Evolutionary conservation across 1,140 invertebrate species (phyloP), one percentile per base, ranked within the genome.

Genomic region (Drosophila hydei): DNA sequence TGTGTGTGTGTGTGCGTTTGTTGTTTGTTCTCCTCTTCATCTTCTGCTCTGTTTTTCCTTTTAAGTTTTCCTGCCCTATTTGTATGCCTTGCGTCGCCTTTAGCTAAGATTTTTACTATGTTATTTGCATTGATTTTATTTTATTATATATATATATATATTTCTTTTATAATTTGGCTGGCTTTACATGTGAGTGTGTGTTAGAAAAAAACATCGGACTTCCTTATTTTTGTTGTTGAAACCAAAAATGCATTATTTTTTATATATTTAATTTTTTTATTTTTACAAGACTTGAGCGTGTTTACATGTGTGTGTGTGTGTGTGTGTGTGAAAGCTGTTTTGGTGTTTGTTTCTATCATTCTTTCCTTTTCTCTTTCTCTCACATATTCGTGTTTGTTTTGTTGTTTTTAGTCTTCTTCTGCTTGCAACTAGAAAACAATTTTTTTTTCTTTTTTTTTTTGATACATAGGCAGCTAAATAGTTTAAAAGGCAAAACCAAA

Each of bases 281-380:
- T 72, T 54, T 75, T 72, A 67, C 75, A 76, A 77, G 70, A 81
- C 52, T 74, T 79, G 75, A 73, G 64, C 76, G 79, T 84, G 79
- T 84, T 78, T 69, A 68, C 79, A 64, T 68, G 43, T 75, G 55
- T 67, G 51, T 70, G 40, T 65, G 33, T 47, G 25, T 45, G 12
- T 55, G 38, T 59, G 54, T 58, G 45, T 18, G 19, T 72, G 74
- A 47, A 21, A 16, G 51, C 27, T 67, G 48, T 58, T 71, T 71
- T 48, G 38, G 59, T 72, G 42, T 72, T 27, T 5, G 14, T 50
- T 33, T 60, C 33, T 27, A 48, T 52, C 42, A 1, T 51, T 19
- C 42, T 14, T 61, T 40, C 7, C 16, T 18, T 45, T 18, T 19
- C 1, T 47, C 19, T 2, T 6, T 42, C 14, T 42, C 3, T 27